phyloP scores from a whole-genome alignment of 2,888 invertebrate species.

The Pilophorus perplexus region DNA sequence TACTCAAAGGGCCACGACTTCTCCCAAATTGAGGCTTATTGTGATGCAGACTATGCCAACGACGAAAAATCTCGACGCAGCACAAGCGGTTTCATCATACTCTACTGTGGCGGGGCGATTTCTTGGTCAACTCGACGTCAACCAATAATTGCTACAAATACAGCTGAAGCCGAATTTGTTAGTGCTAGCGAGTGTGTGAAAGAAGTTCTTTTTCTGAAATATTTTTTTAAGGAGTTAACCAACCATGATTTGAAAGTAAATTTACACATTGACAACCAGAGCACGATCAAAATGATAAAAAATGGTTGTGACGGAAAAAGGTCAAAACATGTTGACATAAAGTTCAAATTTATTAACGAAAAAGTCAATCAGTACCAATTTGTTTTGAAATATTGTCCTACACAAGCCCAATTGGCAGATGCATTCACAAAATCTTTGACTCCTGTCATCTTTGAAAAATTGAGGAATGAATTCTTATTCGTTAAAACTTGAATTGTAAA shows the following conservation, averaged over 20 bases:
- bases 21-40: conserved; percentile 34
- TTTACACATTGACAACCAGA: conserved; percentile 46
- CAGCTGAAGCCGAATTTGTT: conserved; percentile 42
- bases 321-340: conserved; percentile 47
- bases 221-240: conserved; percentile 45
- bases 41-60: conserved; percentile 45
- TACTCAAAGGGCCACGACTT: conserved; percentile 4
- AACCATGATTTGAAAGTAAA: conserved; percentile 2
- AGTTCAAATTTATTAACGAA: conserved; percentile 43
- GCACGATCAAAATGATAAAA: conserved; percentile 45
- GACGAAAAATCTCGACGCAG: conserved; percentile 25
- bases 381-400: conserved; percentile 41
- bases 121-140: conserved; percentile 44
- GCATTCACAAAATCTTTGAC: conserved; percentile 46
- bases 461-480: conserved; percentile 6
- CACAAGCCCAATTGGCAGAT: conserved; percentile 46
- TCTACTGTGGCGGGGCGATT: conserved; percentile 47
- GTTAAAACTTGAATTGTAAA: not conserved
- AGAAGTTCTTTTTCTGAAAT: conserved; percentile 48
- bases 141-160: conserved; percentile 7
- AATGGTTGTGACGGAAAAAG: conserved; percentile 40
- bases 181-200: conserved; percentile 46
- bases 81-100: conserved; percentile 35
- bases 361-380: conserved; percentile 25
- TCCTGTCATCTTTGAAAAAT: conserved; percentile 22